These are phyloP conservation scores for Carapus acus DNA, from an alignment of 2,797 vertebrate species.

Conservation along the genomic window DNA sequence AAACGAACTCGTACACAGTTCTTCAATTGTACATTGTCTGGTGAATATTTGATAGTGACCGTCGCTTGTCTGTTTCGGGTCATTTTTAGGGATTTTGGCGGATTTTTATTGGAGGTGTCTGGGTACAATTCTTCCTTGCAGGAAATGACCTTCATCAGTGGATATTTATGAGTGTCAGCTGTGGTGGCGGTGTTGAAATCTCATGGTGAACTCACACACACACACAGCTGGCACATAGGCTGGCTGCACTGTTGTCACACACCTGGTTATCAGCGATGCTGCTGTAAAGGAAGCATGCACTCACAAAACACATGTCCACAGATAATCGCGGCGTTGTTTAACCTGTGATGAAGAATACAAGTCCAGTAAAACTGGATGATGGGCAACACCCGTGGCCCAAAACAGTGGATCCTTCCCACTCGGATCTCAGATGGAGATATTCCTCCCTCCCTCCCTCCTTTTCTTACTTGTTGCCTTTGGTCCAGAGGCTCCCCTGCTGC, in stretches of 20 bases:
- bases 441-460: too few species aligned
- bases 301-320: constrained; percentile 65
- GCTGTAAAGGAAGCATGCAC: constrained; percentile 41
- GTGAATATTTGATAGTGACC: too few species aligned
- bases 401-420: neutral
- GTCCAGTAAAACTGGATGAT: constrained; percentile 52
- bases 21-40: too few species aligned
- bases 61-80: too few species aligned
- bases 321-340: constrained; percentile 49
- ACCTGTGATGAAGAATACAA: constrained; percentile 33
- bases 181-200: constrained; percentile 46
- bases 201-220: constrained; percentile 30
- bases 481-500: constrained; percentile 40
- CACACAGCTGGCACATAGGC: constrained; percentile 58
- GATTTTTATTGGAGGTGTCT: too few species aligned
- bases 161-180: constrained; percentile 53
- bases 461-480: constrained; percentile 24
- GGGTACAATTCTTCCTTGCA: neutral
- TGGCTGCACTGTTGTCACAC: constrained; percentile 42
- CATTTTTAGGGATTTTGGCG: too few species aligned
- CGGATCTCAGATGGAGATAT: constrained; percentile 60
- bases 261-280: constrained; percentile 56
- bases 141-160: constrained; percentile 39
- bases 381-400: constrained; percentile 28
- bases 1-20: too few species aligned